phyloP scores from a whole-genome alignment of 2,888 invertebrate species.

The Phragmatobia fuliginosa region DNA sequence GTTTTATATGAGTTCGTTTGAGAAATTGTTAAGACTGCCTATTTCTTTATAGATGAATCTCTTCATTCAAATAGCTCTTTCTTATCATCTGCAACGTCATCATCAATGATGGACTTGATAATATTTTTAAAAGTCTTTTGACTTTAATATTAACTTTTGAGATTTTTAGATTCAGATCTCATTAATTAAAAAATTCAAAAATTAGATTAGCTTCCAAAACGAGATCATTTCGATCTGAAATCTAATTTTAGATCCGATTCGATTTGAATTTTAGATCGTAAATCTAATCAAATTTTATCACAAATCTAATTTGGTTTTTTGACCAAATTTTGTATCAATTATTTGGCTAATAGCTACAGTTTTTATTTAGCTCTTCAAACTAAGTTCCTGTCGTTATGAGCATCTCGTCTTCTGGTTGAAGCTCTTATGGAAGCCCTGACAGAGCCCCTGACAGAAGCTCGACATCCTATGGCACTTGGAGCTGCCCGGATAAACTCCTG shows the following conservation, averaged over 20 bases:
- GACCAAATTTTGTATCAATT: conserved; percentile 31
- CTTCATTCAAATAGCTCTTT: not conserved
- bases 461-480: conserved; percentile 71
- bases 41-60: not conserved
- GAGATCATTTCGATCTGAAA: conserved; percentile 18
- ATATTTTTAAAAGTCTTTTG: not conserved
- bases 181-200: no score
- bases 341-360: conserved; percentile 27
- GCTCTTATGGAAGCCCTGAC: conserved; percentile 67
- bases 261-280: no score
- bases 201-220: no score
- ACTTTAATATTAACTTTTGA: not conserved
- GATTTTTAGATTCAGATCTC: not conserved
- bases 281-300: not conserved
- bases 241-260: not conserved
- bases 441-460: conserved; percentile 77
- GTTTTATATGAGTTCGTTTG: not conserved
- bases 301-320: conserved; percentile 22
- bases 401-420: conserved; percentile 57
- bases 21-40: not conserved
- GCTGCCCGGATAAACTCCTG: conserved; percentile 71
- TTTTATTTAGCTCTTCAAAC: conserved; percentile 48
- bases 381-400: conserved; percentile 50
- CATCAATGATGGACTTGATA: not conserved
- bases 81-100: not conserved